Percentiles rank a stretch among this genome's conserved stretches.
Evolutionary conservation across 2,797 vertebrate genomes (phyloP).

Genomic region (Hoplostethus mediterraneus): DNA sequence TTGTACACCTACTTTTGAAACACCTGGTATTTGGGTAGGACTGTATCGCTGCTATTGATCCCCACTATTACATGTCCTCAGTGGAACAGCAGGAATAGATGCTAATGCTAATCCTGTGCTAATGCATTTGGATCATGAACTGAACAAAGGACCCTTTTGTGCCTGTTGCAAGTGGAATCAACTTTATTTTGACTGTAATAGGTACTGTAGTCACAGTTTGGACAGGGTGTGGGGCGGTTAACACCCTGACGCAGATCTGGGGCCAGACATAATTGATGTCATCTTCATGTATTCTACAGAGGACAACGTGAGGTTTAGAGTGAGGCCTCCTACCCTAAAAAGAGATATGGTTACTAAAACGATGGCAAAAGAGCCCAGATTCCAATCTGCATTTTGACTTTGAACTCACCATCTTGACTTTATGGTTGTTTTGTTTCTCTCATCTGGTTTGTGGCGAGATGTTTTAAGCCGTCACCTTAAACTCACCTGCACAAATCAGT

Average conservation of each 20-base stretch:
- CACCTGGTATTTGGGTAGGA: neutral
- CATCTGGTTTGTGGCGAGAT: neutral
- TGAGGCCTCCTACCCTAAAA: neutral
- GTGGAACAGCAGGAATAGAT: neutral
- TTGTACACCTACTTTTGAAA: no score
- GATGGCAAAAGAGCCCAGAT: no score
- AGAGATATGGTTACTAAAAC: neutral
- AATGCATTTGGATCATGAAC: neutral
- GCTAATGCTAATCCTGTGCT: neutral
- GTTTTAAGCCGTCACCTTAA: neutral
- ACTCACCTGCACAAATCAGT: neutral
- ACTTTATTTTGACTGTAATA: no score
- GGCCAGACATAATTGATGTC: conserved; percentile 56
- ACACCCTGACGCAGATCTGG: conserved; percentile 56
- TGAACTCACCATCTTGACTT: neutral
- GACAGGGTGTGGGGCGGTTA: conserved; percentile 22
- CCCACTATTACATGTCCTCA: conserved; percentile 8
- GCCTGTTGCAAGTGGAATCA: neutral
- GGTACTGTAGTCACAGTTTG: conserved; percentile 17
- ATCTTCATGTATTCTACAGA: conserved; percentile 26
- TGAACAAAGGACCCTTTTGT: neutral
- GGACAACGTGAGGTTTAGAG: neutral
- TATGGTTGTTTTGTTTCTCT: neutral
- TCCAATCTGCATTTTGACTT: neutral
- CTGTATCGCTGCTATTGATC: neutral